Conservation (phyloP, 2,113 vertebrate genomes). For the Menidia beryllina region DNA sequence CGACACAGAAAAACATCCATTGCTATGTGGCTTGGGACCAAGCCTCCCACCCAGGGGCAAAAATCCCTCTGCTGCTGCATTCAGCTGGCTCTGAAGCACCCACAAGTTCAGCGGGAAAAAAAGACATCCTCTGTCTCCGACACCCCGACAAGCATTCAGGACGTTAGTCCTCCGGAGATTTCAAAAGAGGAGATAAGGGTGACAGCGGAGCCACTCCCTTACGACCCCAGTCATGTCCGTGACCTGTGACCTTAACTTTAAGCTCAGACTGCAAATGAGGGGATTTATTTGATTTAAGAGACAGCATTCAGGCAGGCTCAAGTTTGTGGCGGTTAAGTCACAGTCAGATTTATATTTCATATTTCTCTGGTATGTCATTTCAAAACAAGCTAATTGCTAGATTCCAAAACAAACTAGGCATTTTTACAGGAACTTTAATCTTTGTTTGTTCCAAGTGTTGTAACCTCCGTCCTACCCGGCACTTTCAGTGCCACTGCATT, state of each 20-base stretch:
- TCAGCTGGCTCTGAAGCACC: constrained; percentile 73
- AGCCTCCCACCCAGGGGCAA: constrained; percentile 68
- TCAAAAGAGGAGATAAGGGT: constrained; percentile 56
- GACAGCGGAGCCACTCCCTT: constrained; percentile 33
- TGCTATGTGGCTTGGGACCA: constrained; percentile 72
- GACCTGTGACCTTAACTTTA: constrained; percentile 41
- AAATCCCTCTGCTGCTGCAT: constrained; percentile 65
- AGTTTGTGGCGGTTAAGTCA: neutral
- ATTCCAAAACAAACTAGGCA: neutral
- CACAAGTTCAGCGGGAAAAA: constrained; percentile 61
- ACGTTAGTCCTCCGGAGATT: constrained; percentile 59
- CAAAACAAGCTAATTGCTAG: neutral
- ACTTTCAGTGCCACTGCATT: constrained; percentile 10
- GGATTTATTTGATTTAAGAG: neutral
- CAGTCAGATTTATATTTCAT: neutral
- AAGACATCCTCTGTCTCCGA: constrained; percentile 70
- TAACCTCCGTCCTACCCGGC: constrained; percentile 7
- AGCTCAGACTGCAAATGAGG: neutral
- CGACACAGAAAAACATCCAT: constrained; percentile 57
- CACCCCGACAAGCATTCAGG: constrained; percentile 64
- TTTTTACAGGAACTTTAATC: neutral
- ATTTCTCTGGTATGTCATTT: neutral
- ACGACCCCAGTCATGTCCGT: constrained; percentile 11
- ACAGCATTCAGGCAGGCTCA: neutral
- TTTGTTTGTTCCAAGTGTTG: neutral